Base-by-base conservation (phyloP, 2,113 vertebrate species). In the Upupa epops region DNA sequence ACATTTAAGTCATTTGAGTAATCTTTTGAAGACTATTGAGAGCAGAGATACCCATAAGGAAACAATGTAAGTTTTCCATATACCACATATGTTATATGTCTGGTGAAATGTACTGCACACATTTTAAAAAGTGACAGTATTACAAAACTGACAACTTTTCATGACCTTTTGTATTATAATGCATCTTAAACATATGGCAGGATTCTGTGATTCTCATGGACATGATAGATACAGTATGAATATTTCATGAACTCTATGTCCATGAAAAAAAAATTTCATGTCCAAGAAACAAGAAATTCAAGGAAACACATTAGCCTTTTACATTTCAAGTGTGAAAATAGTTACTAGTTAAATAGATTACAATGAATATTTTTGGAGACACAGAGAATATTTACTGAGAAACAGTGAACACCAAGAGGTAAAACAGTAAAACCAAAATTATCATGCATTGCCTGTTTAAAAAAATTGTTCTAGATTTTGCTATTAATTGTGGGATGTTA, bases 141-240 rank as follows among this genome's bases (percentile, higher is more conserved):
- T 97, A 96, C 95, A 96, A 97, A 96, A 92, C 94, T 96, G 96
- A 97, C 95, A 97, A 96, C 90, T 97, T 97, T 95, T 96, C 95
- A 95, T 90, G 92, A 97, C 95, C 94, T 94, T 95, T 92, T 87
- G 78, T 96, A 95, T 94, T 91, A 77, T 83, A 94, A 92, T 80
- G 86, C 66, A 95, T 96, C 96, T 97, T 96, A 96, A 97, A 96
- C 96, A 96, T 96, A 95, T 95, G 95, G 90, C 52, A 64, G 59
- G 69, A 95, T 95, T 88, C 73, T 76, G 91, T 61, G 76, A 81
- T 89, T 94, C 80, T 96, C 42, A n/a, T 89, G 94, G 48, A 96
- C 94, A 81, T 96, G 56, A 78, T 45, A 94, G 84, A 86, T 78
- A 83, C 56, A 42, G 48, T 66, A 91, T 96, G 83, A 92, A 79